These are phyloP conservation scores for Zaprionus lineosus DNA, from an alignment of 2,888 invertebrate species.

Conservation along the genomic window DNA sequence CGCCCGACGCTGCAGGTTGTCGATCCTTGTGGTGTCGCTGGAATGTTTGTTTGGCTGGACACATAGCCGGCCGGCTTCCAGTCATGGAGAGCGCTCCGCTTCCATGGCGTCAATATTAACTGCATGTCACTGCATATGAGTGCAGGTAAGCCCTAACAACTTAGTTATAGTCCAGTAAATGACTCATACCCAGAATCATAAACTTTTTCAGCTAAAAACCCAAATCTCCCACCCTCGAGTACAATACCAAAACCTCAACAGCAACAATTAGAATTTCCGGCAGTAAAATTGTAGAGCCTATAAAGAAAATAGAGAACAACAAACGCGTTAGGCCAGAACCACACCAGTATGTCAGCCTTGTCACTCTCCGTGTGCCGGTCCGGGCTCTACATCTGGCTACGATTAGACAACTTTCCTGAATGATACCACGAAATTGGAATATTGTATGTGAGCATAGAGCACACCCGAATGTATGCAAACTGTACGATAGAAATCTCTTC, in stretches of 20 bases:
- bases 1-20: slow-evolving; percentile 64
- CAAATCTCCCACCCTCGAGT: not conserved
- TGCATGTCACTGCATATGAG: no score
- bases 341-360: slow-evolving; percentile 37
- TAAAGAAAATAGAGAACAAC: slow-evolving; percentile 24
- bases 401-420: slow-evolving; percentile 1
- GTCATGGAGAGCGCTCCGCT: slow-evolving; percentile 5
- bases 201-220: slow-evolving; percentile 15
- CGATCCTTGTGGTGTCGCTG: slow-evolving; percentile 58
- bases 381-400: slow-evolving; percentile 25
- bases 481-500: slow-evolving; percentile 23
- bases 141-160: slow-evolving; percentile 37
- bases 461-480: slow-evolving; percentile 31
- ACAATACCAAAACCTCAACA: slow-evolving; percentile 37
- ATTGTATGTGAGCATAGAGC: slow-evolving; percentile 26
- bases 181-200: slow-evolving; percentile 33
- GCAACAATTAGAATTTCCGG: slow-evolving; percentile 74
- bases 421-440: slow-evolving; percentile 22
- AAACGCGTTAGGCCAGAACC: slow-evolving; percentile 72
- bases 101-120: slow-evolving; percentile 33
- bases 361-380: slow-evolving; percentile 17
- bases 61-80: slow-evolving; percentile 43
- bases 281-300: slow-evolving; percentile 52
- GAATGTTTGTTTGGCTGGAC: slow-evolving; percentile 53
- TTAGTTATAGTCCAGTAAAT: slow-evolving; percentile 39